phyloP scores from a whole-genome alignment of 2,113 vertebrate genomes.

The Sapajus apella region DNA sequence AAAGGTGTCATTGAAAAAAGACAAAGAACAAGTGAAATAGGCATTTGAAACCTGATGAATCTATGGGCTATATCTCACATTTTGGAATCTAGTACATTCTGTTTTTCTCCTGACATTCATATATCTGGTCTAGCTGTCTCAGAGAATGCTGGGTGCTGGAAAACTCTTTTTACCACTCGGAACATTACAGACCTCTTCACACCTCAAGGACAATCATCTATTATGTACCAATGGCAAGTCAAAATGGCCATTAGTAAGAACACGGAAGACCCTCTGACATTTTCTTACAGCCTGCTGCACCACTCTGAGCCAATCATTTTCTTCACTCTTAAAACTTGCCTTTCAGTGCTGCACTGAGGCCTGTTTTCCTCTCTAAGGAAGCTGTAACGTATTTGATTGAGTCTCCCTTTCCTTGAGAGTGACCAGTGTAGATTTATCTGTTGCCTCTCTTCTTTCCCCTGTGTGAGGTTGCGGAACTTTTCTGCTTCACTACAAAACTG shows the following conservation, averaged over 20 bases:
- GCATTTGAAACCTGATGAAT: background rate
- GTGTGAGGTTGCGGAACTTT: background rate
- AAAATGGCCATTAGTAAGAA: conserved; percentile 14
- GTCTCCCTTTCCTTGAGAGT: background rate
- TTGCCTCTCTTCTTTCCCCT: background rate
- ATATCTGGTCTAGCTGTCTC: background rate
- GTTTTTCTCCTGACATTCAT: background rate
- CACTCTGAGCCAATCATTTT: background rate
- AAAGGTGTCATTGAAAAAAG: background rate
- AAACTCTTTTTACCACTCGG: background rate
- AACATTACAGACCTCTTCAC: background rate
- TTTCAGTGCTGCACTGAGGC: background rate
- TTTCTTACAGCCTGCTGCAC: background rate
- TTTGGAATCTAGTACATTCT: background rate
- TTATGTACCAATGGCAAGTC: background rate
- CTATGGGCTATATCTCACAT: background rate
- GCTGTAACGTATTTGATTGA: conserved; percentile 5
- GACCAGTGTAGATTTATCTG: conserved; percentile 45
- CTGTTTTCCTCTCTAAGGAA: conserved; percentile 7
- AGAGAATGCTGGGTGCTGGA: background rate
- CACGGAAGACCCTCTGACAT: conserved; percentile 13
- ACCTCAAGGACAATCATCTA: background rate
- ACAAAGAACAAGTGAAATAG: background rate
- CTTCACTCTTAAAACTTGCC: conserved; percentile 31
- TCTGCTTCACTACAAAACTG: background rate